Base-by-base conservation (phyloP, 2,113 vertebrate species). In the Hydrolagus affinis region DNA sequence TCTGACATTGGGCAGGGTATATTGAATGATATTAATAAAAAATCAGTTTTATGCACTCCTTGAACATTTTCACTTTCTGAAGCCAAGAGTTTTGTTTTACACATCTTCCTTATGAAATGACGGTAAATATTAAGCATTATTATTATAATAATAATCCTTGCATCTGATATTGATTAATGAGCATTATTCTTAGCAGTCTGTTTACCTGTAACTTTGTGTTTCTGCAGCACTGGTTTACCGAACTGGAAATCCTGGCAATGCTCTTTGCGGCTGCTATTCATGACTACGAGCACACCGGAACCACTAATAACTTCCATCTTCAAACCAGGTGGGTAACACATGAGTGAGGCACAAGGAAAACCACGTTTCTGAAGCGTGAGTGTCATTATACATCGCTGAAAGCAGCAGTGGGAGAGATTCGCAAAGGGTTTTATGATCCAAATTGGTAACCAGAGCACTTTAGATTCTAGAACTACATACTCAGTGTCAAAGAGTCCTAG, bases 231-330 rank as follows among this genome's bases (percentile, higher is more conserved):
- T 99, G 97, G 97, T 95, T 99, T 86, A 97, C 95, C 83, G 98
- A 99, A 95, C 95, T 99, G 95, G 98, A 99, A 95, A 98, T 98
- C 87, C 92, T 99, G 86, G 97, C 97, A 60, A 98, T 99, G 97
- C 96, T 99, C 87, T 98, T 99, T 89, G 98, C 98, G 66, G 98
- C 98, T 89, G 96, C 97, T 8, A 93, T 99, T 90, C 98, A 99
- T 86, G 98, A 99, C 92, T 99, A 98, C 25, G 98, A 99, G 86
- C 98, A 99, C 88, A 99, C 97, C 70, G 98, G 98, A 89, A 99
- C 97, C 59, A 99, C 98, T 75, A 99, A 99, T 91, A 99, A 98
- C 91, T 99, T 99, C 89, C 98, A 99, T 90, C 98, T 99, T 89
- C 97, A 99, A 92, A 96, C 98, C 87, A 96, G 97, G 98, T 99